Conservation (phyloP, 2,888 invertebrate genomes). For the Zele albiditarsus region DNA sequence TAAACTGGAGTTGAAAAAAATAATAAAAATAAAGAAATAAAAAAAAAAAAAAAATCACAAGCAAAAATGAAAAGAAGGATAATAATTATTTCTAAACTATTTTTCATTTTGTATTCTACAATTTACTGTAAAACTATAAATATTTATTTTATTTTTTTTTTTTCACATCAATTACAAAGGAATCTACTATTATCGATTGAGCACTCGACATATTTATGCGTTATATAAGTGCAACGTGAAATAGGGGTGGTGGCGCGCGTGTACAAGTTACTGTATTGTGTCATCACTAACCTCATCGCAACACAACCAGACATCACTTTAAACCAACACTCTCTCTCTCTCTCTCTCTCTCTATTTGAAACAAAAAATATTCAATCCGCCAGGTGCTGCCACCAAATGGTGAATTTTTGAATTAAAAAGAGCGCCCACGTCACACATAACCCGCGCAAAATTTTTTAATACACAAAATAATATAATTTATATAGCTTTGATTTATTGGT, state of each 20-base stretch:
- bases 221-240: constrained; percentile 47
- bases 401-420: constrained; percentile 13
- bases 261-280: background rate
- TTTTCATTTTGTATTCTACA: constrained; percentile 36
- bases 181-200: constrained; percentile 55
- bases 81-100: constrained; percentile 39
- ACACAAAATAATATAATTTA: background rate
- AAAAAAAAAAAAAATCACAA: constrained; percentile 38
- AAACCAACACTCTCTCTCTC: background rate
- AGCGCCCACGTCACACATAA: background rate
- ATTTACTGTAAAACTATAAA: constrained; percentile 5
- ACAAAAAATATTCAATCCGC: constrained; percentile 53
- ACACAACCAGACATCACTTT: background rate
- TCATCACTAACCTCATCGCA: background rate
- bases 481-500: background rate
- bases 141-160: background rate
- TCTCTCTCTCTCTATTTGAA: background rate
- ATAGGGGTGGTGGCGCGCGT: constrained; percentile 30
- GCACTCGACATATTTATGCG: constrained; percentile 47
- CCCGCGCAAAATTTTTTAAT: constrained; percentile 6
- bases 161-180: background rate
- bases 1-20: constrained; percentile 58
- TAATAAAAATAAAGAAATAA: constrained; percentile 30
- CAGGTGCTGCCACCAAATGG: constrained; percentile 67
- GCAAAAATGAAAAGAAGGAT: constrained; percentile 26